Evolutionary conservation across 2,888 invertebrate genomes (phyloP), one percentile per base, ranked within the genome.

Genomic region (Andrena fulva): DNA sequence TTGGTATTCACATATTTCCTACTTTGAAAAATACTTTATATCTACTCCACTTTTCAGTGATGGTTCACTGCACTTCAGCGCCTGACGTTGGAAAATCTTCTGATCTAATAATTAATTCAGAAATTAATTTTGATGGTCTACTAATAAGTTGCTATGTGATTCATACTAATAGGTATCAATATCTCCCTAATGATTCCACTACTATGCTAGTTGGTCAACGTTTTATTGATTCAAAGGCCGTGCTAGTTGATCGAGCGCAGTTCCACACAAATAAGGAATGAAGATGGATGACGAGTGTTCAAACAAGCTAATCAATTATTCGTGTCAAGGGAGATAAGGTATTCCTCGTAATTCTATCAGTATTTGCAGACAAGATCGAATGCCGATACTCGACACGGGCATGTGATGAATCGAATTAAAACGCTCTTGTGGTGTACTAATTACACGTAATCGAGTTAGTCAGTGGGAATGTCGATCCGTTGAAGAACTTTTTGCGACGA

Each of bases 291-390:
- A 54, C 31, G 16, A 48, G 24, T 60, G 54, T 24, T 67, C 67
- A 67, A 66, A 31, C 35, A 60, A 42, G 16, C 35, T 69, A 52
- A 73, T 73, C 73, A 52, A 66, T 62, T 67, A 60, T 54, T 78
- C 50, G 77, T 74, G 77, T 54, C 35, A 54, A 42, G 24, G 35
- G 50, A 69, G 69, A 69, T 69, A 69, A 69, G 56, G 27, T 33
- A 42, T 69, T 68, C 62, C 16, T 60, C 52, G 56, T 50, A 42
- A 63, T 77, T 72, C 63, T 50, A 42, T 56, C 42, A 27, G 31
- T 54, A 33, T 68, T 59, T 20, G 69, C 24, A 42, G 70, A 24
- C 52, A 48, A 64, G 54, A 76, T 69, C 24, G 42, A 16, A 31
- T 50, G 12, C 56, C 27, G 69, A 52, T 52, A 64, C 52, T 12